Evolutionary conservation across 2,113 vertebrate species (phyloP).

Genomic region (Macroglossus sobrinus): DNA sequence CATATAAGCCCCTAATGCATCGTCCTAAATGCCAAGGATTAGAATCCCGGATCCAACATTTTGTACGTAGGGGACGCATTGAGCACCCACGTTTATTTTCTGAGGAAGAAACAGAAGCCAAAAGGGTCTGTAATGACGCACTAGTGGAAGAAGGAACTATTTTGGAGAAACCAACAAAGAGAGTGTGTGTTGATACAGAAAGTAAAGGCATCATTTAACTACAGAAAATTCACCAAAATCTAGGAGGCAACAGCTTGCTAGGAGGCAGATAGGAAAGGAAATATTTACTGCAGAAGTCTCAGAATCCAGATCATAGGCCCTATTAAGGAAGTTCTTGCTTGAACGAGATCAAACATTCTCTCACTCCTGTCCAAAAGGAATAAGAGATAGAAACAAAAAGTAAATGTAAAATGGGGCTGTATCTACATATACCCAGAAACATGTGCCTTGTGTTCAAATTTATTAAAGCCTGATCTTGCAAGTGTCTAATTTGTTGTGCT

Average conservation of each 20-base stretch:
- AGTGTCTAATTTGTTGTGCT: not conserved
- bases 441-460: conserved; percentile 26
- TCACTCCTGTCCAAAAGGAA: not conserved
- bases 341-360: not conserved
- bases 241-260: not conserved
- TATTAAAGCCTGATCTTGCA: conserved; percentile 31
- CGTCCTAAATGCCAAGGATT: conserved; percentile 92
- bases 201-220: conserved; percentile 50
- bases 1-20: conserved; percentile 90
- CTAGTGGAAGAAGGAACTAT: conserved; percentile 72
- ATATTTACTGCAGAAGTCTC: not conserved
- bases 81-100: conserved; percentile 64
- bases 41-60: conserved; percentile 92
- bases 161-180: conserved; percentile 75
- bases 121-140: conserved; percentile 57
- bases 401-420: not conserved
- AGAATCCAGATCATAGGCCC: not conserved
- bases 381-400: not conserved
- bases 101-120: conserved; percentile 56
- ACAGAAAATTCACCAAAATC: not conserved
- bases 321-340: not conserved
- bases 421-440: not conserved
- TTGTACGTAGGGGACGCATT: conserved; percentile 90
- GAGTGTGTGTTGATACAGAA: conserved; percentile 67
- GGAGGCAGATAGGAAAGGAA: not conserved